These are phyloP conservation scores for Andrena dorsata DNA, from an alignment of 2,888 invertebrate species.

Conservation along the genomic window DNA sequence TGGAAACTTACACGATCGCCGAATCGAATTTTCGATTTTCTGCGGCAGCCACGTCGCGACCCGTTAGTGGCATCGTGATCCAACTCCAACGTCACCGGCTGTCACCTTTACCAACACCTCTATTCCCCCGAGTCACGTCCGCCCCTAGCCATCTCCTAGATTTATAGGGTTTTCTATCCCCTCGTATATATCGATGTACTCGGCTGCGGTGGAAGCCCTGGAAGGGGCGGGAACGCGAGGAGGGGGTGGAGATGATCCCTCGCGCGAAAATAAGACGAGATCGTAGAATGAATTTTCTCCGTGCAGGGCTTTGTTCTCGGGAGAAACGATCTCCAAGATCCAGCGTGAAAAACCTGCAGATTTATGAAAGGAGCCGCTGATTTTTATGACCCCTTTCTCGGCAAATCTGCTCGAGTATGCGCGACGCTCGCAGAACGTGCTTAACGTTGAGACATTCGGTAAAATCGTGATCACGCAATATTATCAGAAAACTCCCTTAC, in stretches of 20 bases:
- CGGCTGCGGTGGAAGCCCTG: slow-evolving; percentile 3
- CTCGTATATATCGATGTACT: slow-evolving; percentile 26
- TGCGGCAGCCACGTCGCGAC: slow-evolving; percentile 37
- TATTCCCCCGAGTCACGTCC: slow-evolving; percentile 43
- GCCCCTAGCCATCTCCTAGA: slow-evolving; percentile 24
- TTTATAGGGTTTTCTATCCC: slow-evolving; percentile 34
- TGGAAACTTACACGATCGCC: slow-evolving; percentile 67
- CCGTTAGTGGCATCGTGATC: slow-evolving; percentile 17
- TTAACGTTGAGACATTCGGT: too few relatives aligned
- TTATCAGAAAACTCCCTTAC: neutral
- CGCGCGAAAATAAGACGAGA: slow-evolving; percentile 19
- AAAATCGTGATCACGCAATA: too few relatives aligned
- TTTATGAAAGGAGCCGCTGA: neutral
- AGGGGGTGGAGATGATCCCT: neutral
- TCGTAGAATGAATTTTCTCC: neutral
- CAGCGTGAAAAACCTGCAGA: neutral
- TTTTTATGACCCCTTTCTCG: neutral
- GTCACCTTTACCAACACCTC: slow-evolving; percentile 50
- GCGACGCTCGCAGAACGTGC: too few relatives aligned
- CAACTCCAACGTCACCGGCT: slow-evolving; percentile 29
- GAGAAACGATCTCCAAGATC: neutral
- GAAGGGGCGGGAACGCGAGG: neutral
- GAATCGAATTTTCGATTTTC: slow-evolving; percentile 68
- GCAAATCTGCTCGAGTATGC: neutral
- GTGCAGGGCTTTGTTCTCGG: slow-evolving; percentile 1